Base-by-base conservation (phyloP, 23 tunicate species). In the Trididemnum nubilum region DNA sequence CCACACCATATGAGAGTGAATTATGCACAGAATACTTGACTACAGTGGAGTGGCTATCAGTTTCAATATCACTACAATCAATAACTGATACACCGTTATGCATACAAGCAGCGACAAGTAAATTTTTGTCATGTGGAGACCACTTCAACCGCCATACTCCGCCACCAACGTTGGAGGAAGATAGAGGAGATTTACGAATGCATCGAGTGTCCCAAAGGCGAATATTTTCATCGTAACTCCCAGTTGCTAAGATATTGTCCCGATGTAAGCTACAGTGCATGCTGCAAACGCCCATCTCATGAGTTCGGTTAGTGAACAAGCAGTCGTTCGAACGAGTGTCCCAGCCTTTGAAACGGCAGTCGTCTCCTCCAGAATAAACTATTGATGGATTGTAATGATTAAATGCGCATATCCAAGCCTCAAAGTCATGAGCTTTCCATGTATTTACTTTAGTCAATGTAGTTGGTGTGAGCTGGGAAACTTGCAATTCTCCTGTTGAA, bases 61-160 rank as follows among this genome's bases (percentile, higher is more conserved):
- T 4, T 51, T 7, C 25, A 57, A 26, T n/a, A 0, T 58, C 74
- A 7, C 38, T 33, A 34, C 78, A 85, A 24, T 79, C 82, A 18
- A 92, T 3, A 28, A 92, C 60, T 21, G 78, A 31, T 28, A 92
- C 78, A 4, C 97, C 97, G 23, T 87, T 82, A 32, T 87, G 91
- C 97, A 92, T 92, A 40, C 88, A 87, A 26, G 97, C 97, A 0
- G 85, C 88, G 2, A 87, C 35, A 37, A 92, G 57, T 0, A 44
- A 25, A 34, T 80, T 54, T 35, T 65, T 51, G 26, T 65, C 60
- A 2, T 31, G 5, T 19, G 85, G 88, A 2, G 44, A 32, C 97
- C 97, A 92, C 72, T 92, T 92, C 22, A 92, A n/a, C 18, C 97
- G 73, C 97, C 97, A 92, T n/a, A 92, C 97, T 0, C 97, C 97